Base-by-base conservation (phyloP, 2,113 vertebrate genomes). In the Scytalopus superciliaris region DNA sequence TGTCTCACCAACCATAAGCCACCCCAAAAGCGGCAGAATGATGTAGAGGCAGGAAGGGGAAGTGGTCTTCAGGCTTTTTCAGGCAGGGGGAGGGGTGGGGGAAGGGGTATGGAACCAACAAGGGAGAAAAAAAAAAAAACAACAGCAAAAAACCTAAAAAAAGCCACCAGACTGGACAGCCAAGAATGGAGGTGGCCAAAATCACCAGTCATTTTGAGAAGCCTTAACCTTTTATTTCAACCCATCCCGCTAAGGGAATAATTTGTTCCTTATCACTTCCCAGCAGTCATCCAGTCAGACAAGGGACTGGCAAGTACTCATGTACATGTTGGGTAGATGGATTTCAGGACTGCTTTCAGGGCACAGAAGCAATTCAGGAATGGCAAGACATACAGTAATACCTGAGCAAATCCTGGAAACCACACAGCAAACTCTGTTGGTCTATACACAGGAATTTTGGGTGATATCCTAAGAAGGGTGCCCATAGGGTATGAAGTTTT, bases 251-350 rank as follows among this genome's bases (percentile, higher is more conserved):
- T 66, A 18, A 37, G 19, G 76, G 42, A 84, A 56, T 84, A 31
- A 66, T 89, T 69, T 84, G 19, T 84, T 81, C 15, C 63, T 92
- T 92, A 77, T 77, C 25, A 7, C 33, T 87, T 87, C 30, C 50
- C 44, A 91, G 47, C 39, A 70, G 73, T 87, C 12, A 2, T 62
- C 40, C 63, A 53, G 40, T 62, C 42, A 75, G 19, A 25, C 17
- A 44, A 59, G 45, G 45, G 22, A 12, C 53, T 84, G 73, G 42
- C 44, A 77, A 63, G 21, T 5, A 1, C 45, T 69, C 59, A 31
- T 66, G 37, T 50, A 42, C 0, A 0, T 66, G 35, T 68, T 0
- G 0, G 37, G 19, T 50, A 62, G 31, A 39, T 63, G 47, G 25
- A 63, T 91, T 77, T 89, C 42, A 68, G 60, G 82, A 73, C 77